Conservation (phyloP, 2,888 invertebrate species). For the Taenaris catops region DNA sequence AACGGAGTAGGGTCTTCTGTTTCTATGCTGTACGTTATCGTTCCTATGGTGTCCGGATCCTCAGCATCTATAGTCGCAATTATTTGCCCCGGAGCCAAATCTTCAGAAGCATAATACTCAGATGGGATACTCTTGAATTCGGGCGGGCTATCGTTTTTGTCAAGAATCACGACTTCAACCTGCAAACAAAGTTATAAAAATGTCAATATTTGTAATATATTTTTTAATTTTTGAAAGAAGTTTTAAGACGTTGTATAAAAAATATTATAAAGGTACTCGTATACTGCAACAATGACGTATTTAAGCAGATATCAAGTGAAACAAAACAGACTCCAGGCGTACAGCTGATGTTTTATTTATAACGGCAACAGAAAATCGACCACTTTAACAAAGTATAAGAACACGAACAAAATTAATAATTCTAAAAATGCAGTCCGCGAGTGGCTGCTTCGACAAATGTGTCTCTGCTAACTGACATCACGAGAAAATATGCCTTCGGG, state of each 20-base stretch:
- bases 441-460: constrained; percentile 49
- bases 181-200: constrained; percentile 66
- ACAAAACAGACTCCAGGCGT: constrained; percentile 48
- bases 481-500: constrained; percentile 43
- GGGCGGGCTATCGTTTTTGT: constrained; percentile 98
- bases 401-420: constrained; percentile 72
- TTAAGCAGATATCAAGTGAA: constrained; percentile 43
- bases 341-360: constrained; percentile 67
- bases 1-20: constrained; percentile 84
- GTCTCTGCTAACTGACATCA: constrained; percentile 37
- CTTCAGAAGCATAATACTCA: constrained; percentile 90
- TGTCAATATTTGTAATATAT: too few species aligned
- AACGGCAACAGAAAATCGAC: constrained; percentile 60
- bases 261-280: too few species aligned
- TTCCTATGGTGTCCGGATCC: constrained; percentile 92
- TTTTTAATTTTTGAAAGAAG: too few species aligned
- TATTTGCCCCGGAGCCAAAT: constrained; percentile 88
- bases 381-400: constrained; percentile 67
- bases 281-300: constrained; percentile 57
- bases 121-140: constrained; percentile 87
- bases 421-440: constrained; percentile 68
- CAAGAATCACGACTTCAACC: constrained; percentile 92
- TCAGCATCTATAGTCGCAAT: constrained; percentile 88
- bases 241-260: too few species aligned
- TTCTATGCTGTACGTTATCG: constrained; percentile 86